These are phyloP conservation scores for Gadus macrocephalus DNA, from an alignment of 2,113 vertebrate species.

Conservation along the genomic window DNA sequence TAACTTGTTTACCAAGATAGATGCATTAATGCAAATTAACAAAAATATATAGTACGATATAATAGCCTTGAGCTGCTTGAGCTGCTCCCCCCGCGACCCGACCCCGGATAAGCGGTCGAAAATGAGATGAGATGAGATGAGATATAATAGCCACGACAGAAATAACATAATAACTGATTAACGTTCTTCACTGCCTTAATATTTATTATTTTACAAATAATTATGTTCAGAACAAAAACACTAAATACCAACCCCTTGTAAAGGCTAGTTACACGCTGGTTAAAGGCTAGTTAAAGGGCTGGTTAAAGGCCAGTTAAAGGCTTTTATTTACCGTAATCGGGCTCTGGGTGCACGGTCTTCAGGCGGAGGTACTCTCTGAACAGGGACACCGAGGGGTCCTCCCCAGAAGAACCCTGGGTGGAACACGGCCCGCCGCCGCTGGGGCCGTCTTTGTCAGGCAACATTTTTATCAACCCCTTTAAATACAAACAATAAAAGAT, in stretches of 20 bases:
- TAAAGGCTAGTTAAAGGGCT: too few relatives aligned
- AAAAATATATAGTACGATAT: background rate
- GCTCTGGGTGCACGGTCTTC: slow-evolving; percentile 85
- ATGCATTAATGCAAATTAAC: too few relatives aligned
- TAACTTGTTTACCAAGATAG: too few relatives aligned
- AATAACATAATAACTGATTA: too few relatives aligned
- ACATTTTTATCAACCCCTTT: slow-evolving; percentile 49
- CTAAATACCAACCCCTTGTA: background rate
- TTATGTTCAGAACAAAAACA: background rate
- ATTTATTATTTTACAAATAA: background rate
- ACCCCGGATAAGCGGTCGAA: too few relatives aligned
- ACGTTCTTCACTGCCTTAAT: too few relatives aligned
- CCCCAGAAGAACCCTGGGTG: slow-evolving; percentile 32
- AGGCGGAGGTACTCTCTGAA: slow-evolving; percentile 90
- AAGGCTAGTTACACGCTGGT: too few relatives aligned
- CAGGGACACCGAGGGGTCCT: slow-evolving; percentile 82
- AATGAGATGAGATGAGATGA: too few relatives aligned
- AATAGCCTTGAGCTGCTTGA: too few relatives aligned
- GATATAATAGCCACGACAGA: too few relatives aligned
- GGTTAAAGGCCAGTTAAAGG: too few relatives aligned
- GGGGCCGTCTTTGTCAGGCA: slow-evolving; percentile 72
- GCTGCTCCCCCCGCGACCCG: too few relatives aligned
- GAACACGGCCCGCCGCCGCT: slow-evolving; percentile 38
- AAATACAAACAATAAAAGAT: background rate
- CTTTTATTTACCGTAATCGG: slow-evolving; percentile 83